These are phyloP conservation scores for Rhinichthys klamathensis DNA, from an alignment of 2,113 vertebrate genomes.

Conservation along the genomic window DNA sequence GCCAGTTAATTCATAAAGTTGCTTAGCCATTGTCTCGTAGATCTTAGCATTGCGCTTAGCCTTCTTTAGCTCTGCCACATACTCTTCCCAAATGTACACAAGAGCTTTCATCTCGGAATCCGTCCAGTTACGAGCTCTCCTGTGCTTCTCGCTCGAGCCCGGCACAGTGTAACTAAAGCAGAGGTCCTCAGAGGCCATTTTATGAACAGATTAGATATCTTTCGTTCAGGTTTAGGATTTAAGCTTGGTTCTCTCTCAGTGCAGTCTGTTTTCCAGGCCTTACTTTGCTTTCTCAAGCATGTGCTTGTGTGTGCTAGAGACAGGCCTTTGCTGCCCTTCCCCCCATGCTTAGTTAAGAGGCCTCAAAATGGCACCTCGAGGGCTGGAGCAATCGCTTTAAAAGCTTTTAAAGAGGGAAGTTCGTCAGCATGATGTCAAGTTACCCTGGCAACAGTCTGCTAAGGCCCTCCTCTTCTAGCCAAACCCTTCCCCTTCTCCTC, in stretches of 20 bases:
- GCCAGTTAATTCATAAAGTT: conserved; percentile 93
- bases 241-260: conserved; percentile 33
- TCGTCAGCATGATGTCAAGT: conserved; percentile 99
- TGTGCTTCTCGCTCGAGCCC: conserved; percentile 90
- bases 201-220: conserved; percentile 1
- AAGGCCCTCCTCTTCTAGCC: conserved; percentile 73
- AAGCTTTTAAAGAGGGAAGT: conserved; percentile 98
- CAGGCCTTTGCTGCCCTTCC: conserved; percentile 78
- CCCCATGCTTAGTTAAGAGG: conserved; percentile 88
- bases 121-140: conserved; percentile 97
- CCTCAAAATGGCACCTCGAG: conserved; percentile 97
- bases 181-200: conserved; percentile 88
- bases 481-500: conserved; percentile 58
- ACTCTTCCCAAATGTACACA: conserved; percentile 96
- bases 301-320: conserved; percentile 55
- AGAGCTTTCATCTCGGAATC: conserved; percentile 97
- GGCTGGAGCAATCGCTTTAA: conserved; percentile 98
- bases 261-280: conserved; percentile 47
- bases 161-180: conserved; percentile 86
- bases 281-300: conserved; percentile 47
- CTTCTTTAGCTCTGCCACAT: conserved; percentile 92
- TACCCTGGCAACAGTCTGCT: conserved; percentile 93
- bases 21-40: conserved; percentile 98
- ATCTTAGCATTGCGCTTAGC: conserved; percentile 98
- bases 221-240: conserved; percentile 34